Conservation (phyloP, 2,797 vertebrate genomes). For the Dipus sagitta region DNA sequence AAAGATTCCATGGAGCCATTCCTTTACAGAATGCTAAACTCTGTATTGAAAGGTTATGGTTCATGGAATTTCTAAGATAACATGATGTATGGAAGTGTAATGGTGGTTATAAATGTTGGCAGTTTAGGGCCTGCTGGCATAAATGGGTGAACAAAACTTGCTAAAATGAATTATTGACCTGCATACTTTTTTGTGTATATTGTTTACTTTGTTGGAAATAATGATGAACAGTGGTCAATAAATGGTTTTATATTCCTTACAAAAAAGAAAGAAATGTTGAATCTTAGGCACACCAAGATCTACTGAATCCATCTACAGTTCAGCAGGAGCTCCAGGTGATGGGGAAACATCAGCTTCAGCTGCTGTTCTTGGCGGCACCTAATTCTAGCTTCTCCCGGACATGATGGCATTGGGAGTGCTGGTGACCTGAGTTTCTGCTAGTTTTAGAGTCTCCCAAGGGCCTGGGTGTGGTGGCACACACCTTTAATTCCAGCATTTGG, state of each 20-base stretch:
- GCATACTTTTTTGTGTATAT: conserved; percentile 89
- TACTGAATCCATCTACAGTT: background rate
- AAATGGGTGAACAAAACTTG: conserved; percentile 82
- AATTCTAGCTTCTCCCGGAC: background rate
- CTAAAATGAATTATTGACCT: conserved; percentile 85
- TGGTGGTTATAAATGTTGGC: background rate
- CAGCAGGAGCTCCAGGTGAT: background rate
- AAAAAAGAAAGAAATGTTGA: no score
- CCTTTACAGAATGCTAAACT: conserved; percentile 48
- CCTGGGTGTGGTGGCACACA: no score
- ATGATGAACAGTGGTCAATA: conserved; percentile 91
- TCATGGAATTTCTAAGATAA: background rate
- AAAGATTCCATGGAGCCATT: conserved; percentile 10
- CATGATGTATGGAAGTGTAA: conserved; percentile 8
- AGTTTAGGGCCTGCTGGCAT: conserved; percentile 49
- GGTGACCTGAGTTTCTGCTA: background rate
- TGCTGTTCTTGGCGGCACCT: background rate
- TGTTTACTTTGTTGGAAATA: conserved; percentile 91
- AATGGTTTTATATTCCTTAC: conserved; percentile 87
- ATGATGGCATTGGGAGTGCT: background rate
- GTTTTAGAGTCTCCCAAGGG: no score
- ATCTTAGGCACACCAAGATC: background rate
- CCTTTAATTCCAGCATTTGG: no score
- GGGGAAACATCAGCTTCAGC: background rate
- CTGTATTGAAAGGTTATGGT: conserved; percentile 33